Conservation (phyloP, 2,888 invertebrate genomes). For the Ormyrus labotus region DNA sequence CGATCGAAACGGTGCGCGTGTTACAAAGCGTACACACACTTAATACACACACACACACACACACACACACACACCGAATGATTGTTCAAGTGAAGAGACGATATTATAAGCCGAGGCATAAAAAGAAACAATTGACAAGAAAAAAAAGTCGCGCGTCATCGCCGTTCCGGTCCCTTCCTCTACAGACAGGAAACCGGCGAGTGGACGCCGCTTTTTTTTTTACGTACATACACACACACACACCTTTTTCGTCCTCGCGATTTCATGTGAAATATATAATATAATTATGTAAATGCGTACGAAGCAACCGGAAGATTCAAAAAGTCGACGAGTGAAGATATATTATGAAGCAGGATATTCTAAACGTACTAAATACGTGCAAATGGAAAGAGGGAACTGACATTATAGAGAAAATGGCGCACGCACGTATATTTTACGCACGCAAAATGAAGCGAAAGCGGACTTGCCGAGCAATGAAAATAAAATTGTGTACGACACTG, state of each 20-base stretch:
- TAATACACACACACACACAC: conserved; percentile 11
- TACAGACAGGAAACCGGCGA: conserved; percentile 41
- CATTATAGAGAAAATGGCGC: conserved; percentile 10
- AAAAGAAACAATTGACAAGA: background rate
- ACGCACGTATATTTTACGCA: conserved; percentile 31
- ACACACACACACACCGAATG: background rate
- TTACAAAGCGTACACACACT: conserved; percentile 36
- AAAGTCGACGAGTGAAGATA: conserved; percentile 17
- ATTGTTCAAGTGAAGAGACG: background rate
- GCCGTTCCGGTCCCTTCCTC: conserved; percentile 49
- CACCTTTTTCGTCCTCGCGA: conserved; percentile 44
- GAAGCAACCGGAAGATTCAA: conserved; percentile 11
- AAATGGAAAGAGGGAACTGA: background rate
- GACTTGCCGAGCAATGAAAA: conserved; percentile 3
- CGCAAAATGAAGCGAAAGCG: conserved; percentile 10
- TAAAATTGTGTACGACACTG: conserved; percentile 29
- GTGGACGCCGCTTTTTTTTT: conserved; percentile 20
- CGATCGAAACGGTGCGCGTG: conserved; percentile 48
- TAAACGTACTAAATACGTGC: conserved; percentile 20
- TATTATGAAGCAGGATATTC: background rate
- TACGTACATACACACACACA: conserved; percentile 3
- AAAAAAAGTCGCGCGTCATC: conserved; percentile 20
- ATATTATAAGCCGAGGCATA: conserved; percentile 1
- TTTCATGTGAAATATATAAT: conserved; percentile 52
- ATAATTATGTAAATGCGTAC: conserved; percentile 46